These are phyloP conservation scores for Coregonus sp. DNA, from an alignment of 2,797 vertebrate species.

Conservation along the genomic window DNA sequence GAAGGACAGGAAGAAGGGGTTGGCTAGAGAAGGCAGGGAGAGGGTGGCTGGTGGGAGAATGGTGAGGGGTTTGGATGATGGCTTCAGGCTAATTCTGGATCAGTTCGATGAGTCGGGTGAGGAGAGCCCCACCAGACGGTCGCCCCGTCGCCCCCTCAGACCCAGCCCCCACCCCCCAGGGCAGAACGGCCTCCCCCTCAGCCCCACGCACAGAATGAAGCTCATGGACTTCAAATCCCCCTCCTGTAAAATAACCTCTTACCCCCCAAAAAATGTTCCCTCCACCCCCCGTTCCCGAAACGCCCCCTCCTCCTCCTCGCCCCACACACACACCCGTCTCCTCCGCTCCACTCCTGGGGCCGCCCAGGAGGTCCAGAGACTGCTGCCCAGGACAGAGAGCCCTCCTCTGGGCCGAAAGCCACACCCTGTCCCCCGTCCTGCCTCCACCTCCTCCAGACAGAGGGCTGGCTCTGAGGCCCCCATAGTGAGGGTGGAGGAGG, in stretches of 20 bases:
- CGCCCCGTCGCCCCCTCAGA: slow-evolving; percentile 45
- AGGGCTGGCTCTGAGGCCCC: slow-evolving; percentile 49
- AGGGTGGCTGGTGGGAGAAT: too few species aligned
- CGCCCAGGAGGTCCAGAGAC: slow-evolving; percentile 68
- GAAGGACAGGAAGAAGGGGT: slow-evolving; percentile 38
- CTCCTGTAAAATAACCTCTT: slow-evolving; percentile 56
- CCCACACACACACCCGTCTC: slow-evolving; percentile 65
- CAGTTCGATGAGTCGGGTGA: slow-evolving; percentile 55
- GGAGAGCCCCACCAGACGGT: slow-evolving; percentile 50
- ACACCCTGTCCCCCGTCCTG: slow-evolving; percentile 33
- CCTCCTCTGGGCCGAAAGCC: slow-evolving; percentile 50
- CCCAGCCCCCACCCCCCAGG: slow-evolving; percentile 29
- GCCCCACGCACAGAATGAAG: slow-evolving; percentile 78
- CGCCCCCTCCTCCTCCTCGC: slow-evolving; percentile 54
- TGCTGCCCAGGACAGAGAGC: slow-evolving; percentile 65
- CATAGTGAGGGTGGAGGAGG: slow-evolving; percentile 74
- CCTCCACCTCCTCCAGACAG: slow-evolving; percentile 45
- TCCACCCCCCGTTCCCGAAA: slow-evolving; percentile 47
- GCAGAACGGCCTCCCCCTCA: slow-evolving; percentile 67
- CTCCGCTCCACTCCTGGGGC: slow-evolving; percentile 76
- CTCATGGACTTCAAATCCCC: slow-evolving; percentile 84
- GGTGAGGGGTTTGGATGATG: slow-evolving; percentile 19
- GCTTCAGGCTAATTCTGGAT: slow-evolving; percentile 48
- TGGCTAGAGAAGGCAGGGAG: too few species aligned
- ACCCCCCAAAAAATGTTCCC: not conserved